Conservation (phyloP, 2,797 vertebrate species). For the Peromyscus attwateri region DNA sequence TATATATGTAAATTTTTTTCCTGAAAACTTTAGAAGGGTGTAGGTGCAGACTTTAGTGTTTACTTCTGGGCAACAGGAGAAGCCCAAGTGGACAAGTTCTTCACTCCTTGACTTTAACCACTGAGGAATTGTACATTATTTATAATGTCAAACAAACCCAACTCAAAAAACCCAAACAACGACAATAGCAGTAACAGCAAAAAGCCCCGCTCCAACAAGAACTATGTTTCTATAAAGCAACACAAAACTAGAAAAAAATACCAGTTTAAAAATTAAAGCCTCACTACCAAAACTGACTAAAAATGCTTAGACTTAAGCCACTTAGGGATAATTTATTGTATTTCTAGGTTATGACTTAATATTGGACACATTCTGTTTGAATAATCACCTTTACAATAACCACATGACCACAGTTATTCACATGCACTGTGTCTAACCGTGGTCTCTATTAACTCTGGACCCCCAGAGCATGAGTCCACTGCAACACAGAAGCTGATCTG, state of each 20-base stretch:
- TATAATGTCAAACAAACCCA: neutral
- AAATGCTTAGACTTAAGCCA: conserved; percentile 12
- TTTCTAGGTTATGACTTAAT: neutral
- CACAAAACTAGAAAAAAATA: neutral
- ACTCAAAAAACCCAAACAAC: neutral
- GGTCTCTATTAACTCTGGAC: neutral
- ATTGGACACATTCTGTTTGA: neutral
- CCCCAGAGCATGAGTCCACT: neutral
- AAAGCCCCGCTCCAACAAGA: neutral
- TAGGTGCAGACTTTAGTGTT: neutral
- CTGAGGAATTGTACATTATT: neutral
- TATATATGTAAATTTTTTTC: neutral
- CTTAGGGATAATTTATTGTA: neutral
- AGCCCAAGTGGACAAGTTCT: neutral
- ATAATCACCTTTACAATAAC: conserved; percentile 20
- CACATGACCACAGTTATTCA: neutral
- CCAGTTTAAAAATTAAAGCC: neutral
- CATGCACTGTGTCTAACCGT: neutral
- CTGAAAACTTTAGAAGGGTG: neutral
- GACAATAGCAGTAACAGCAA: neutral
- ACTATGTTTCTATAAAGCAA: neutral
- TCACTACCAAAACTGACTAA: conserved; percentile 47
- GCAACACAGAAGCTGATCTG: neutral
- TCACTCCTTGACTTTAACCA: neutral
- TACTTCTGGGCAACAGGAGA: neutral